A percentile compares a stretch with the other conserved stretches of the same genome.
phyloP scores from a whole-genome alignment of 1,140 invertebrate species.

The Bombus sibiricus region DNA sequence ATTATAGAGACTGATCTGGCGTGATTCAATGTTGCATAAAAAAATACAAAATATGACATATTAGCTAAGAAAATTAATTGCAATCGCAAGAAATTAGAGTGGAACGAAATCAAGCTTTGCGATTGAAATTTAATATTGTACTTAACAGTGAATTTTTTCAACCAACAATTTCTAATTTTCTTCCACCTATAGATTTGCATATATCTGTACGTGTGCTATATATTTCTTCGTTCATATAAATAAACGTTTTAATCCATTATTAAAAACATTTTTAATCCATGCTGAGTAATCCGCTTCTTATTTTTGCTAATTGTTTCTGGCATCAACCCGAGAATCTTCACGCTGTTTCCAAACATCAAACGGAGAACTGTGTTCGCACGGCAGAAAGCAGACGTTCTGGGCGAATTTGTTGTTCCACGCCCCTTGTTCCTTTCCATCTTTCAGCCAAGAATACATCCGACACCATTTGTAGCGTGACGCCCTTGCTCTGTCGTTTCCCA shows the following conservation, averaged over 20 bases:
- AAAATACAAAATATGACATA: not conserved
- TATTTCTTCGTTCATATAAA: not conserved
- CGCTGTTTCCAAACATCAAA: not conserved
- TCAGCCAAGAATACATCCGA: not conserved
- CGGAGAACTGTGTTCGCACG: no score
- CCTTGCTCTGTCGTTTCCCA: not conserved
- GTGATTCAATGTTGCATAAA: no score
- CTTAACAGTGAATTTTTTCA: not conserved
- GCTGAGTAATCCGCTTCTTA: not conserved
- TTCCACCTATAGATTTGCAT: not conserved
- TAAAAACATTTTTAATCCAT: not conserved
- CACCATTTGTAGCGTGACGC: conserved; percentile 1
- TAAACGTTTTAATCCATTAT: not conserved
- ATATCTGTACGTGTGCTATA: no score
- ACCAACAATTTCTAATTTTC: not conserved
- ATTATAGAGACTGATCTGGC: no score
- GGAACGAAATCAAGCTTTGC: not conserved
- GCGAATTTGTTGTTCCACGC: not conserved
- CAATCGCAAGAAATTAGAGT: not conserved
- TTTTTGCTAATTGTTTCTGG: not conserved
- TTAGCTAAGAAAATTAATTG: not conserved
- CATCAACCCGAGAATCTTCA: not conserved
- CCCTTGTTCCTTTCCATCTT: not conserved
- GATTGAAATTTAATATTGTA: not conserved
- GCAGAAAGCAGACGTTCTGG: not conserved